These are phyloP conservation scores for Melanerpes aurifrons DNA, from an alignment of 2,113 vertebrate genomes.

Conservation along the genomic window DNA sequence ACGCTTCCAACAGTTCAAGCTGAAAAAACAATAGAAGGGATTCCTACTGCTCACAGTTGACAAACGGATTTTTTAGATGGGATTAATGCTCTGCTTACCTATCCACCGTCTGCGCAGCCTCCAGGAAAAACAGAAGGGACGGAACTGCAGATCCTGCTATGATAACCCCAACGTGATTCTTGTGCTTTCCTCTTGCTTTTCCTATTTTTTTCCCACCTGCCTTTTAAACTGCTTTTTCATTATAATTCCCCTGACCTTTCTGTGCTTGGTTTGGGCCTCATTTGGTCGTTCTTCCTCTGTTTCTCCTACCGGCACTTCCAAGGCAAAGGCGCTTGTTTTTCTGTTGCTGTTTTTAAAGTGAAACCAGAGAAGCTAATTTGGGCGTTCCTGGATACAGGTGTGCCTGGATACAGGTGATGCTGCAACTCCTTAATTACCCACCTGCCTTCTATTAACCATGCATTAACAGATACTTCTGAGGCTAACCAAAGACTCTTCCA, in stretches of 20 bases:
- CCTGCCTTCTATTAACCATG: not conserved
- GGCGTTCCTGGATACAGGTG: not conserved
- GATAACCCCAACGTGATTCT: not conserved
- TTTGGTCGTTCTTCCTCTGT: not conserved
- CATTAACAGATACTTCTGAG: not conserved
- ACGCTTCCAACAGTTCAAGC: slow-evolving; percentile 32
- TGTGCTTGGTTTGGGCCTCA: not conserved
- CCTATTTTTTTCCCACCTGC: not conserved
- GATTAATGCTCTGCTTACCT: slow-evolving; percentile 23
- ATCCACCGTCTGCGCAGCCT: not conserved
- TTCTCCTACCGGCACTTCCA: not conserved
- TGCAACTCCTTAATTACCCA: not conserved
- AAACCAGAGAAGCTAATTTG: not conserved
- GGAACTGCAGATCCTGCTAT: not conserved
- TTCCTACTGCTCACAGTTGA: not conserved
- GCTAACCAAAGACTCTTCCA: not conserved
- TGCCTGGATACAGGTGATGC: not conserved
- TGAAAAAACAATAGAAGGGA: slow-evolving; percentile 39
- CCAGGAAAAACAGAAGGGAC: slow-evolving; percentile 34
- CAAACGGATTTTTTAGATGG: slow-evolving; percentile 8
- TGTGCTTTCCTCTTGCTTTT: not conserved
- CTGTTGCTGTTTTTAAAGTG: not conserved
- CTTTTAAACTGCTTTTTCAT: not conserved
- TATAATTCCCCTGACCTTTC: not conserved
- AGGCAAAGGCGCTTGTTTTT: accelerated